Percentiles rank a stretch among this genome's conserved stretches.
These are phyloP conservation scores for Mesocricetus auratus DNA, from an alignment of 2,113 vertebrate genomes.

Conservation along the genomic window DNA sequence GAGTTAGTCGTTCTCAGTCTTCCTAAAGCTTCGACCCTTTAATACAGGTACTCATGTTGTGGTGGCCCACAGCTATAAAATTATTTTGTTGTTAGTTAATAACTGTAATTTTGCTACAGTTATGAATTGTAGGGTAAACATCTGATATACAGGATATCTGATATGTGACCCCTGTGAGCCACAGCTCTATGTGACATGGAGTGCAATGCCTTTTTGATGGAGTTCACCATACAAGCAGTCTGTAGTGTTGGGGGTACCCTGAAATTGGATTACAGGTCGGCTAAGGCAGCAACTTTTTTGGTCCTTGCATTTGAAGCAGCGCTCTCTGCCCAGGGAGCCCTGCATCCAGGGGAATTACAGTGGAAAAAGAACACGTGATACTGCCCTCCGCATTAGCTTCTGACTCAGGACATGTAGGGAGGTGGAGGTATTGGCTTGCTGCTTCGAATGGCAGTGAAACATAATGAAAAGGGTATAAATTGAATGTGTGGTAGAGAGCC, in stretches of 20 bases:
- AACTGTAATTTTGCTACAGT: not conserved
- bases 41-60: not conserved
- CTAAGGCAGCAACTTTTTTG: not conserved
- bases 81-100: not conserved
- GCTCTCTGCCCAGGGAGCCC: not conserved
- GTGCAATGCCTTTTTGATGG: not conserved
- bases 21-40: not conserved
- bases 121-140: not conserved
- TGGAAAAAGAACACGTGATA: not conserved
- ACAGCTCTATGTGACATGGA: not conserved
- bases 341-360: not conserved
- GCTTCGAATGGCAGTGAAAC: not conserved
- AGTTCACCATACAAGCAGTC: not conserved
- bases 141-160: not conserved
- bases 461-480: not conserved
- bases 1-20: not conserved
- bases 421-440: not conserved
- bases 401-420: not conserved
- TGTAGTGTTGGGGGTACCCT: not conserved
- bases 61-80: not conserved
- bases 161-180: not conserved
- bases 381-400: not conserved
- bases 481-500: not conserved
- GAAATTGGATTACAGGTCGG: not conserved
- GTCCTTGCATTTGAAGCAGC: not conserved